Percentiles rank a stretch among this genome's conserved stretches.
Conservation (phyloP, 2,888 invertebrate genomes). For the Hyles lineata region DNA sequence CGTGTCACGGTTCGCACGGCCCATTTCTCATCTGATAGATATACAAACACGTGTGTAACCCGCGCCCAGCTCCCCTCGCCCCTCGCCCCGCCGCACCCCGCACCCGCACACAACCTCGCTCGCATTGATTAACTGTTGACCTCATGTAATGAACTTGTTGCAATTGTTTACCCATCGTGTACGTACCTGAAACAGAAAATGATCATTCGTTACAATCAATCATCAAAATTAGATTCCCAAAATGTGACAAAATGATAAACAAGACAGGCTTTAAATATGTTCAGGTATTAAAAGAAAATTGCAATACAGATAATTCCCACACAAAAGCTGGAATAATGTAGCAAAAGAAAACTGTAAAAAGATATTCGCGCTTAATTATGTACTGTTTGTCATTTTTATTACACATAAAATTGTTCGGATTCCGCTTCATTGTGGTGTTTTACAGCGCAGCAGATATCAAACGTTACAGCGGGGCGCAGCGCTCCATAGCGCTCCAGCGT, state of each 20-base stretch:
- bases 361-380: conserved; percentile 18
- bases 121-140: conserved; percentile 47
- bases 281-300: neutral
- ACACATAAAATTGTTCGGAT: conserved; percentile 28
- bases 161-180: conserved; percentile 1
- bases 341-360: conserved; percentile 25
- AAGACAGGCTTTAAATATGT: neutral
- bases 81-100: no score
- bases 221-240: neutral
- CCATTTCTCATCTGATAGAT: conserved; percentile 66
- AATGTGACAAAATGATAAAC: neutral
- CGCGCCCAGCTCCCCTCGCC: conserved; percentile 37
- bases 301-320: conserved; percentile 10
- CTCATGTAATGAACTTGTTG: conserved; percentile 36
- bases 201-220: conserved; percentile 29
- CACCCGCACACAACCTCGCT: conserved; percentile 48
- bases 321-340: conserved; percentile 1
- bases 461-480: conserved; percentile 4
- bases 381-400: conserved; percentile 27
- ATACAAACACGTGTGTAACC: conserved; percentile 41
- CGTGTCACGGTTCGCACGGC: conserved; percentile 60
- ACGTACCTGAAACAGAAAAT: conserved; percentile 66
- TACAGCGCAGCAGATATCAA: conserved; percentile 22
- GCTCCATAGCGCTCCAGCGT: conserved; percentile 18
- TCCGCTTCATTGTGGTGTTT: conserved; percentile 16